These are phyloP conservation scores for Rhorus exstirpatorius DNA, from an alignment of 2,888 invertebrate species.

Conservation along the genomic window DNA sequence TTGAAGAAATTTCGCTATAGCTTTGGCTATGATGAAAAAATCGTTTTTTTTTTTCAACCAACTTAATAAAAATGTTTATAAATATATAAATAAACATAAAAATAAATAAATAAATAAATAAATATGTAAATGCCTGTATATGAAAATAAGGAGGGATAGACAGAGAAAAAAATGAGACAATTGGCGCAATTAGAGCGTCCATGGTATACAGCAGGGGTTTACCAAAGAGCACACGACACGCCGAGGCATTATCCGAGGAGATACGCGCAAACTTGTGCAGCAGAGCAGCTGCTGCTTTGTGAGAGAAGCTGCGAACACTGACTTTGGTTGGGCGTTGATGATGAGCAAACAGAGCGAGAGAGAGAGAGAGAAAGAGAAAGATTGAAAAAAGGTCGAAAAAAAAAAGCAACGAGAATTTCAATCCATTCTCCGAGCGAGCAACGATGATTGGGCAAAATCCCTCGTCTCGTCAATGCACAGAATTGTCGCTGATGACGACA, in stretches of 20 bases:
- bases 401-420: constrained; percentile 35
- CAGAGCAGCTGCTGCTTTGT: constrained; percentile 45
- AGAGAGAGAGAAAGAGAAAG: background rate
- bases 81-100: too few relatives aligned
- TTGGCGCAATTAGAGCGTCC: constrained; percentile 79
- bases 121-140: too few relatives aligned
- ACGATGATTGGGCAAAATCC: constrained; percentile 29
- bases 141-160: constrained; percentile 41
- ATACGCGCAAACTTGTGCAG: constrained; percentile 73
- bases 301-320: constrained; percentile 44
- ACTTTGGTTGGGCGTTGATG: constrained; percentile 66
- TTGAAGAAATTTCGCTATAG: too few relatives aligned
- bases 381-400: background rate
- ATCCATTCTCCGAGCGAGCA: constrained; percentile 43
- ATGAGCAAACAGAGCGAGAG: constrained; percentile 36
- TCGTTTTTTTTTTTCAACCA: too few relatives aligned
- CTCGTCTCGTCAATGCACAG: constrained; percentile 14
- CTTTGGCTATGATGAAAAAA: too few relatives aligned
- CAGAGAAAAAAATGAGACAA: constrained; percentile 66
- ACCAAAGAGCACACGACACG: constrained; percentile 67
- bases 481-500: background rate
- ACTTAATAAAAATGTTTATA: too few relatives aligned
- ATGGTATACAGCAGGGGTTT: constrained; percentile 66
- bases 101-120: too few relatives aligned
- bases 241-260: constrained; percentile 74